Conservation (phyloP, 2,113 vertebrate species). For the Grallaria varia region DNA sequence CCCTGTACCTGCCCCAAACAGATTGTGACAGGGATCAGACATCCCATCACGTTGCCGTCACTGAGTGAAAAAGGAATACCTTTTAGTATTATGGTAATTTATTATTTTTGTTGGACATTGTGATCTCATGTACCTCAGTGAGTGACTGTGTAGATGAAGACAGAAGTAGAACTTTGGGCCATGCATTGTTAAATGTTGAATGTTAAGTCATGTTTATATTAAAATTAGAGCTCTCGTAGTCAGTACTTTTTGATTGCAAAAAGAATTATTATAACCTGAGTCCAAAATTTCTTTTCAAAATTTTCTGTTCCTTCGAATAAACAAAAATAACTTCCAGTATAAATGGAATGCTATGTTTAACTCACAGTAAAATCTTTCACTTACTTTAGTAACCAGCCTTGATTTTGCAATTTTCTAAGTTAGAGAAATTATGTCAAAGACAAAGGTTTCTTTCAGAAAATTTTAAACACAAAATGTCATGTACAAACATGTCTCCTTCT, state of each 20-base stretch:
- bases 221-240: not conserved
- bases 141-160: not conserved
- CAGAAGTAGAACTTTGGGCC: not conserved
- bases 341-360: not conserved
- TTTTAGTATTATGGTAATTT: not conserved
- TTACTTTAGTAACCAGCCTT: not conserved
- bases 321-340: not conserved
- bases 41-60: not conserved
- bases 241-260: not conserved
- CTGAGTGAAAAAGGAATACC: not conserved
- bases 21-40: not conserved
- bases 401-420: not conserved
- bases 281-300: not conserved
- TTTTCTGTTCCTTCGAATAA: not conserved
- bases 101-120: not conserved
- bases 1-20: not conserved
- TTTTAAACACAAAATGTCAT: not conserved
- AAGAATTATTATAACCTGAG: not conserved
- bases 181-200: not conserved
- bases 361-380: not conserved
- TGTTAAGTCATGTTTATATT: not conserved
- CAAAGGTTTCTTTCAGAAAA: not conserved
- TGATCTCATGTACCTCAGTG: not conserved
- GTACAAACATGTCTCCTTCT: rapidly evolving
- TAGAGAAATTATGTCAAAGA: not conserved